A percentile compares a stretch with the other conserved stretches of the same genome.
Evolutionary conservation across 1,140 invertebrate species (phyloP).

Genomic region (Hylaeus volcanicus): DNA sequence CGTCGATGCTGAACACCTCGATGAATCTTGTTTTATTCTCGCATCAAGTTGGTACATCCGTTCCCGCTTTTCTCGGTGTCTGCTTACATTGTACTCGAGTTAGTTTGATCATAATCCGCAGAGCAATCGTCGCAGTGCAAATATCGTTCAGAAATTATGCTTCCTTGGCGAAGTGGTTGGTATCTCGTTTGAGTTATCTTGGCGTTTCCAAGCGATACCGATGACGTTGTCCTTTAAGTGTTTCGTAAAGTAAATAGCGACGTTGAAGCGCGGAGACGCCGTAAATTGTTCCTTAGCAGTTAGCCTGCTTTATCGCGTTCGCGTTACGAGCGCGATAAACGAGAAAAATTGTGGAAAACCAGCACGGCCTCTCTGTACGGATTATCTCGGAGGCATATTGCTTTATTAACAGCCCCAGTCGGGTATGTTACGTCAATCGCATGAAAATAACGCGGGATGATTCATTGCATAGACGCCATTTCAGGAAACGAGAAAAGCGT

Average conservation of each 20-base stretch:
- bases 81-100: not conserved
- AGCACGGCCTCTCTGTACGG: too few species aligned
- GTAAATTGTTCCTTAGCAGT: slow-evolving; percentile 9
- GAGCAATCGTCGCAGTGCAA: not conserved
- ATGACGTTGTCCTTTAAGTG: slow-evolving; percentile 25
- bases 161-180: not conserved
- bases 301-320: slow-evolving; percentile 34
- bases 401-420: slow-evolving; percentile 49
- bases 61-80: not conserved
- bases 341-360: slow-evolving; percentile 10
- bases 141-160: slow-evolving; percentile 1
- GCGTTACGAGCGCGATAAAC: slow-evolving; percentile 36
- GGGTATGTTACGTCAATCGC: slow-evolving; percentile 55
- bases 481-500: slow-evolving; percentile 46
- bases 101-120: slow-evolving; percentile 1
- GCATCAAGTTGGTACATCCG: not conserved
- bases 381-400: slow-evolving; percentile 5
- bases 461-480: slow-evolving; percentile 43
- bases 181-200: slow-evolving; percentile 9
- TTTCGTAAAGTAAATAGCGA: slow-evolving; percentile 11
- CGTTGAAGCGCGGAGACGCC: slow-evolving; percentile 5
- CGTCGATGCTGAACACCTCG: too few species aligned
- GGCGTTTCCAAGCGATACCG: not conserved
- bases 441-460: slow-evolving; percentile 60
- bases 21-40: not conserved